These are phyloP conservation scores for Clamator glandarius DNA, from an alignment of 2,797 vertebrate genomes.

Conservation along the genomic window DNA sequence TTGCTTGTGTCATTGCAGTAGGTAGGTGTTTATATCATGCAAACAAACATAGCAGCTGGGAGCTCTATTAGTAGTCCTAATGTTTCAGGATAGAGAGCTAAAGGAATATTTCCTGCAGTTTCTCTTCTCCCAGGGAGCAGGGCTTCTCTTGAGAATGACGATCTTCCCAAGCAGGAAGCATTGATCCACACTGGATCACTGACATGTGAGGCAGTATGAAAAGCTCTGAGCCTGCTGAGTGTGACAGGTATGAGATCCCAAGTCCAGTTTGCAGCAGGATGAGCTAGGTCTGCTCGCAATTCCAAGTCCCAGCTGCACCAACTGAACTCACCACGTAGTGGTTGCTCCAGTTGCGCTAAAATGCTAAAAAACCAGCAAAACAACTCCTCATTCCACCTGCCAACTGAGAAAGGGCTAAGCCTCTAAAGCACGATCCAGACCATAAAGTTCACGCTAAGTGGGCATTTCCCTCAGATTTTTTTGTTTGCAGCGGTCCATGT, in stretches of 20 bases:
- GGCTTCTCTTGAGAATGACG: not conserved
- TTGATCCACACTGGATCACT: not conserved
- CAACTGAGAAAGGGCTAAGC: not conserved
- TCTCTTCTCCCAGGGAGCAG: not conserved
- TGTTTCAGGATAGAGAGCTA: not conserved
- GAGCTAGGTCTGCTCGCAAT: not conserved
- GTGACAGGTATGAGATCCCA: not conserved
- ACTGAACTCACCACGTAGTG: not conserved
- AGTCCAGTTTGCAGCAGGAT: not conserved
- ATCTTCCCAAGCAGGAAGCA: not conserved
- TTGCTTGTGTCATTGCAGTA: not conserved
- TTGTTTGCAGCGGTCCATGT: not conserved
- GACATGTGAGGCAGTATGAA: not conserved
- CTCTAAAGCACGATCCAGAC: not conserved
- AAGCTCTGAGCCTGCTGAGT: not conserved
- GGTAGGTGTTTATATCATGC: not conserved
- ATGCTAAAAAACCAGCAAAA: constrained; percentile 1
- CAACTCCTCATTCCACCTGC: not conserved
- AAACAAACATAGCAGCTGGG: not conserved
- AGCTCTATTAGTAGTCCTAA: not conserved
- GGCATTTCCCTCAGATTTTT: not conserved
- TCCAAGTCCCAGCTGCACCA: not conserved
- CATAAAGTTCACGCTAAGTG: not conserved
- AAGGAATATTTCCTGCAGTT: not conserved
- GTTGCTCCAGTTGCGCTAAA: not conserved